phyloP scores from a whole-genome alignment of 2,797 vertebrate genomes.

The Anguilla obscura region DNA sequence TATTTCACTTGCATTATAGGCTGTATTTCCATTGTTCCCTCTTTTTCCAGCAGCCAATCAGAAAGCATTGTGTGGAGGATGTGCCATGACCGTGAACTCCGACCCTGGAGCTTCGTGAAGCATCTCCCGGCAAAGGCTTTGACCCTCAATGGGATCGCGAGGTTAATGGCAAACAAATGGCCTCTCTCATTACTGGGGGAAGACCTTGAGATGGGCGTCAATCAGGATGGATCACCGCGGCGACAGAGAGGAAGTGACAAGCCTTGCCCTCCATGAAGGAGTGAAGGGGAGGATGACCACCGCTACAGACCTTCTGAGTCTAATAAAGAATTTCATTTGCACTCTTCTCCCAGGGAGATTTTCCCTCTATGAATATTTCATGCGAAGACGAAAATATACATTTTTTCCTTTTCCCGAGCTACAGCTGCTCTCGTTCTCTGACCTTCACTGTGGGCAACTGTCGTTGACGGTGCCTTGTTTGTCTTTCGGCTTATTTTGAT shows the following conservation, averaged over 20 bases:
- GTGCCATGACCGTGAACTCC: not conserved
- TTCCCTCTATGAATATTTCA: not conserved
- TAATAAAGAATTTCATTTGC: not conserved
- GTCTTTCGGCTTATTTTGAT: not conserved
- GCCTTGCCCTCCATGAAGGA: not conserved
- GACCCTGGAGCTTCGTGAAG: not conserved
- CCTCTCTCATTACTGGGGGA: not conserved
- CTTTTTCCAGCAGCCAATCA: not conserved
- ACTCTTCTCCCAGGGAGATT: not conserved
- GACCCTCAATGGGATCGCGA: not conserved
- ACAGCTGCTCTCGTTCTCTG: not conserved
- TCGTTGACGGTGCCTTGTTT: not conserved
- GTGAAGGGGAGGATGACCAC: not conserved
- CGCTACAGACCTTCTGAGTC: not conserved
- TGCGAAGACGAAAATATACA: not conserved
- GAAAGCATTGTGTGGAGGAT: not conserved
- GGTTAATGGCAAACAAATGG: not conserved
- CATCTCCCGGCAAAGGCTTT: not conserved
- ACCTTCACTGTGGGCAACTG: not conserved
- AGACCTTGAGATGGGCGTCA: not conserved
- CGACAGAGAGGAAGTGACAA: not conserved
- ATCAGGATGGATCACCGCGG: not conserved
- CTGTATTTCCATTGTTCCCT: not conserved
- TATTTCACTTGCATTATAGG: not conserved
- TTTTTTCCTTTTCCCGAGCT: not conserved